Percentiles rank a stretch among this genome's conserved stretches.
These are phyloP conservation scores for Brachymystax lenok DNA, from an alignment of 2,797 vertebrate genomes.

Conservation along the genomic window DNA sequence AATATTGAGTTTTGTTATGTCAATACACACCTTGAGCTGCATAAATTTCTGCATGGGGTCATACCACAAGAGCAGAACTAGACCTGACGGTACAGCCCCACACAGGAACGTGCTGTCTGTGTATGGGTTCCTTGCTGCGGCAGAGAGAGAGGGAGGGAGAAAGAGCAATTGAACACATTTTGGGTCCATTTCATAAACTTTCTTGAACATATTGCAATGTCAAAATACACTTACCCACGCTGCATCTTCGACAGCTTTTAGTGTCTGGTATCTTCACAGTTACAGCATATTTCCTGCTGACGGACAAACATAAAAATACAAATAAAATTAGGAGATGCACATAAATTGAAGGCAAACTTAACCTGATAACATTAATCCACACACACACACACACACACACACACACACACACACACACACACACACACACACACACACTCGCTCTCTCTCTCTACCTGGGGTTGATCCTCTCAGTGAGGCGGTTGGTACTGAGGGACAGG, in stretches of 20 bases:
- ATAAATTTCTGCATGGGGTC: slow-evolving; percentile 90
- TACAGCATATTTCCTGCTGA: slow-evolving; percentile 80
- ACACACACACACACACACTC: no score
- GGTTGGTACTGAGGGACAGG: slow-evolving; percentile 81
- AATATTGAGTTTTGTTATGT: neutral
- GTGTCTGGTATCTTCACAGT: slow-evolving; percentile 88
- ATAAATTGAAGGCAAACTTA: neutral
- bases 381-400: slow-evolving; percentile 18
- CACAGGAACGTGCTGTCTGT: slow-evolving; percentile 87
- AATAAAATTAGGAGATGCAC: neutral
- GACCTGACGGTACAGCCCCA: slow-evolving; percentile 76
- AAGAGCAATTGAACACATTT: neutral
- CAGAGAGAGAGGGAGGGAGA: neutral
- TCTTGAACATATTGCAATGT: neutral
- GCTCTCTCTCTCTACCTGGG: slow-evolving; percentile 62
- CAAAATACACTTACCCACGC: slow-evolving; percentile 76
- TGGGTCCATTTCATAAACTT: neutral
- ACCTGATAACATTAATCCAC: neutral
- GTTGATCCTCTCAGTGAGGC: slow-evolving; percentile 83
- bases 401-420: no score
- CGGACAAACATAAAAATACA: neutral
- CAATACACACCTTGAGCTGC: slow-evolving; percentile 82
- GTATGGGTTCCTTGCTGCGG: slow-evolving; percentile 84
- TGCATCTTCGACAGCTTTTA: slow-evolving; percentile 86
- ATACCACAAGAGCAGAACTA: slow-evolving; percentile 87